A percentile compares a stretch with the other conserved stretches of the same genome.
Evolutionary conservation across 2,113 vertebrate genomes (phyloP).

Genomic region (Seriola quinqueradiata): DNA sequence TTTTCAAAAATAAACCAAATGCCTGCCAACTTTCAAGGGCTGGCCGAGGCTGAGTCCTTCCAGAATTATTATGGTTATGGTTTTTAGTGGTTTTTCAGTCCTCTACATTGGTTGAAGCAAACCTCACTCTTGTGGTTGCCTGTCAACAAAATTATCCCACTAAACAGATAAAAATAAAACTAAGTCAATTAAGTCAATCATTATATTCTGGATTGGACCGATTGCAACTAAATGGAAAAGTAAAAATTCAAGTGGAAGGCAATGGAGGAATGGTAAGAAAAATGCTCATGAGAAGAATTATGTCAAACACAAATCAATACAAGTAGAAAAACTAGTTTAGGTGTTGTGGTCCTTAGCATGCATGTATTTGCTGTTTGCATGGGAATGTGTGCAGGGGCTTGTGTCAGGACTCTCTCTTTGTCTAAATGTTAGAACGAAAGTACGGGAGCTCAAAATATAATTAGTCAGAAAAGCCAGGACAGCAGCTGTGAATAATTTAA

Average conservation of each 20-base stretch:
- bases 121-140: neutral
- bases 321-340: neutral
- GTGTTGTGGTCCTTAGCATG: neutral
- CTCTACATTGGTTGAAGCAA: neutral
- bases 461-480: constrained; percentile 80
- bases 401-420: constrained; percentile 32
- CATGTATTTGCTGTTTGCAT: neutral
- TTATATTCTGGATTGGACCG: neutral
- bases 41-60: neutral
- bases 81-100: neutral
- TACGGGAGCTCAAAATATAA: constrained; percentile 74
- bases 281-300: neutral
- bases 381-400: neutral
- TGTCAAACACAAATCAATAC: neutral
- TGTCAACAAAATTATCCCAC: neutral
- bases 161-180: neutral
- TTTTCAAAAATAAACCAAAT: neutral
- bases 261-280: neutral
- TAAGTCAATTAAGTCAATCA: neutral
- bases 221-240: neutral
- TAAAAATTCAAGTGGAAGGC: neutral
- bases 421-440: constrained; percentile 56
- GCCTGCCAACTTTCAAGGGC: neutral
- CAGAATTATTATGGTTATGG: neutral
- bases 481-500: constrained; percentile 82